Percentiles rank a stretch among this genome's conserved stretches.
These are phyloP conservation scores for Congeria kusceri DNA, from an alignment of 2,888 invertebrate genomes.

Conservation along the genomic window DNA sequence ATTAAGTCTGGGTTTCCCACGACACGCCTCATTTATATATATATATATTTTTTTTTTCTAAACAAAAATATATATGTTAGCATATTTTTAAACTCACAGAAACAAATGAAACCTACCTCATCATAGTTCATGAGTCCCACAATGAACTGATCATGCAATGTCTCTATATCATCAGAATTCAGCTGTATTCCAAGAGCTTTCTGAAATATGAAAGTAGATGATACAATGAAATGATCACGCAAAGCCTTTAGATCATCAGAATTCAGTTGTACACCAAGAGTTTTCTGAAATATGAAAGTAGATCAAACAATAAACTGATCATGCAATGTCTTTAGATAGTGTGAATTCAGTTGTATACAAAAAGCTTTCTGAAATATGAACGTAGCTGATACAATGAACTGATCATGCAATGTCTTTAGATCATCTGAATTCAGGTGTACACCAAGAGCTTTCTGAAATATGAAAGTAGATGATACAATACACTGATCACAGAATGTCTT, in stretches of 20 bases:
- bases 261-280: neutral
- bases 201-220: too few relatives aligned
- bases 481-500: too few relatives aligned
- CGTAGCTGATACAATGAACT: slow-evolving; percentile 29
- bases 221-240: slow-evolving; percentile 19
- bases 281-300: slow-evolving; percentile 26
- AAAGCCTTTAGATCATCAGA: slow-evolving; percentile 9
- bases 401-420: slow-evolving; percentile 3
- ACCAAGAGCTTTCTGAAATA: slow-evolving; percentile 16
- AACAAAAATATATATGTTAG: too few relatives aligned
- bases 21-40: too few relatives aligned
- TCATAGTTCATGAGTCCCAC: slow-evolving; percentile 16
- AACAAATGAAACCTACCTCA: slow-evolving; percentile 24
- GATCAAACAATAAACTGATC: slow-evolving; percentile 25
- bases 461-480: too few relatives aligned
- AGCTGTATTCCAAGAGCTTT: slow-evolving; percentile 2
- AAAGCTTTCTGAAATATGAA: slow-evolving; percentile 17
- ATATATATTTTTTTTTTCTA: too few relatives aligned
- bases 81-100: too few relatives aligned
- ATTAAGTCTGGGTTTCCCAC: too few relatives aligned
- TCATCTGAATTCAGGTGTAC: slow-evolving; percentile 10
- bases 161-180: slow-evolving; percentile 5
- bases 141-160: slow-evolving; percentile 20
- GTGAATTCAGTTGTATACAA: slow-evolving; percentile 4
- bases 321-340: slow-evolving; percentile 4